Conservation (phyloP, 2,113 vertebrate species). For the Nyctibius bracteatus region DNA sequence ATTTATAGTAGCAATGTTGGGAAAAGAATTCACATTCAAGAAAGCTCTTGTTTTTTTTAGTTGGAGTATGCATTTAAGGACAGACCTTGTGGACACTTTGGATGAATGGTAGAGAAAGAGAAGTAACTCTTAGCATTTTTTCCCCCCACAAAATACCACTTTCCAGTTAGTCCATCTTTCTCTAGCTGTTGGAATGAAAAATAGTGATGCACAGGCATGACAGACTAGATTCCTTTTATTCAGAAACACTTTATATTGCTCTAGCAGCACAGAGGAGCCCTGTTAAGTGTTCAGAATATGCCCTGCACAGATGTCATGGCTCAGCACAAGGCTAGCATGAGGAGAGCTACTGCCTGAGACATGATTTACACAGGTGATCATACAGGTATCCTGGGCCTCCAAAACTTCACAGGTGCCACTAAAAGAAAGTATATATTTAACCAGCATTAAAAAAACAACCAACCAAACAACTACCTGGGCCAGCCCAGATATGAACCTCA, state of each 20-base stretch:
- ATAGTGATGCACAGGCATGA: background rate
- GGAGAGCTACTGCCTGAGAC: background rate
- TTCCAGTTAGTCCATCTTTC: background rate
- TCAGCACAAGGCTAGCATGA: background rate
- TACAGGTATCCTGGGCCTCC: background rate
- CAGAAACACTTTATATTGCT: background rate
- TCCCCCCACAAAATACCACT: background rate
- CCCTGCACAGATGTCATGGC: background rate
- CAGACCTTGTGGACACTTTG: background rate
- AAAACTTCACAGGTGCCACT: background rate
- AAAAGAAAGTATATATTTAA: background rate
- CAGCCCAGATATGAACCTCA: background rate
- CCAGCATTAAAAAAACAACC: background rate
- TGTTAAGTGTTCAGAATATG: background rate
- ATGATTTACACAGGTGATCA: background rate
- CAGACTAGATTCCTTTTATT: background rate
- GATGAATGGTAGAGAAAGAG: background rate
- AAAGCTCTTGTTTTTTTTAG: background rate
- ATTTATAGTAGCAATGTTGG: background rate
- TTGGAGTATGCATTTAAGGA: background rate
- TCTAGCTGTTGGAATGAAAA: background rate
- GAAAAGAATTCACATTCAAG: background rate
- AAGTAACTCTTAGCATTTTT: background rate
- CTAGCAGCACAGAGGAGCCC: background rate
- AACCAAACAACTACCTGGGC: background rate